phyloP scores from a whole-genome alignment of 2,797 vertebrate species.

The Thripadectes ignobilis region DNA sequence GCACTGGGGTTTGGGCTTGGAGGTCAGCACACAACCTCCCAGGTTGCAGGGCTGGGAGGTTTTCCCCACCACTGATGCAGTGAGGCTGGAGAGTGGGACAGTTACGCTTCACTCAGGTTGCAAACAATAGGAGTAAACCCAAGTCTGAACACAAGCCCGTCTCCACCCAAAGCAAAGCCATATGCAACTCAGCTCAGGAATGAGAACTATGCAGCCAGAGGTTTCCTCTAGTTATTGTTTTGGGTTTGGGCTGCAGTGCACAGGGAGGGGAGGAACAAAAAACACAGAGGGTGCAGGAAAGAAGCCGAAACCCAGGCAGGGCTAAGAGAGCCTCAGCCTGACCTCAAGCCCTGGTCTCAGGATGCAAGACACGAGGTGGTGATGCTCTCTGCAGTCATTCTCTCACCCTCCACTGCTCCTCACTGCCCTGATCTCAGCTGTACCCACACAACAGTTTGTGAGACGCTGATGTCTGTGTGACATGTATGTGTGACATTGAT shows the following conservation, averaged over 20 bases:
- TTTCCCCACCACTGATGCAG: neutral
- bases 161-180: slow-evolving; percentile 59
- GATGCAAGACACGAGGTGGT: neutral
- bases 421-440: neutral
- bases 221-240: slow-evolving; percentile 60
- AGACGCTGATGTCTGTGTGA: neutral
- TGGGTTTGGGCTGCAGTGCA: slow-evolving; percentile 18
- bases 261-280: slow-evolving; percentile 32
- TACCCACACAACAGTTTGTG: fast-evolving
- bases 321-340: neutral
- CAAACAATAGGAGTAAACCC: slow-evolving; percentile 16
- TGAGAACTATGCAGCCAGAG: slow-evolving; percentile 65
- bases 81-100: neutral
- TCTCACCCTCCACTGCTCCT: neutral
- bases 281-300: neutral
- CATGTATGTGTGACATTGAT: fast-evolving
- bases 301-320: neutral
- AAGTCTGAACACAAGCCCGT: neutral
- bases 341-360: neutral
- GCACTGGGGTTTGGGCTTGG: neutral
- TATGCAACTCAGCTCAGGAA: slow-evolving; percentile 50
- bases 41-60: neutral
- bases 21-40: neutral
- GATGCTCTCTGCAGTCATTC: neutral
- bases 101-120: neutral